A percentile compares a stretch with the other conserved stretches of the same genome.
phyloP scores from a whole-genome alignment of 2,888 invertebrate genomes.

The Candidula unifasciata region DNA sequence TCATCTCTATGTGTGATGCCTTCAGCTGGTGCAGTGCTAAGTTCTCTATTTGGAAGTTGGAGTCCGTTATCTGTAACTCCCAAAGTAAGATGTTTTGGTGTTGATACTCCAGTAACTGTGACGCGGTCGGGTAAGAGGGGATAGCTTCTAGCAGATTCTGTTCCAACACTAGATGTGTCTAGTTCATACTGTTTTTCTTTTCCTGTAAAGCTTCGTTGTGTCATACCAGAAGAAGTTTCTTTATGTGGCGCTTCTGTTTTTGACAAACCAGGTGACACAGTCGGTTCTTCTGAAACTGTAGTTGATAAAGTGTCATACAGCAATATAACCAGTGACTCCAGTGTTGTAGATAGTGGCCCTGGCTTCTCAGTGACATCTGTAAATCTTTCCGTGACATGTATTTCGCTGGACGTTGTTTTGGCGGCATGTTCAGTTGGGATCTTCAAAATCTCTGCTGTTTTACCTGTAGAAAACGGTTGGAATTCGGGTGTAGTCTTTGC shows the following conservation, averaged over 20 bases:
- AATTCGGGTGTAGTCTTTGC: background rate
- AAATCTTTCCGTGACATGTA: background rate
- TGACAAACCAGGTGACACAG: background rate
- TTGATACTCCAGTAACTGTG: background rate
- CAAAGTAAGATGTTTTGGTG: background rate
- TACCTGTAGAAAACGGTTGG: no score
- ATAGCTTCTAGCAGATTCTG: slow-evolving; percentile 13
- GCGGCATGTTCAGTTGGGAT: background rate
- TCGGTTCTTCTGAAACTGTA: background rate
- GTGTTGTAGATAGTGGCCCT: background rate
- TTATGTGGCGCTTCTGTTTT: background rate
- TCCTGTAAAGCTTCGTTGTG: background rate
- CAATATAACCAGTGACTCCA: slow-evolving; percentile 42
- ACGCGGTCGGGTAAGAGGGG: slow-evolving; percentile 14
- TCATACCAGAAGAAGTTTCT: background rate
- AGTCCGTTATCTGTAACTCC: background rate
- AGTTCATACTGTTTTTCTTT: background rate
- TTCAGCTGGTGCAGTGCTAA: background rate
- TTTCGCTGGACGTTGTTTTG: background rate
- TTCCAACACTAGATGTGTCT: background rate
- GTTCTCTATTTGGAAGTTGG: slow-evolving; percentile 5
- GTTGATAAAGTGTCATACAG: slow-evolving; percentile 45
- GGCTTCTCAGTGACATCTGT: background rate
- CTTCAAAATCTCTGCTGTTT: background rate
- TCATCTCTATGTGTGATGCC: background rate